These are phyloP conservation scores for Probaryconus sp. DNA, from an alignment of 1,140 invertebrate species.

Conservation along the genomic window DNA sequence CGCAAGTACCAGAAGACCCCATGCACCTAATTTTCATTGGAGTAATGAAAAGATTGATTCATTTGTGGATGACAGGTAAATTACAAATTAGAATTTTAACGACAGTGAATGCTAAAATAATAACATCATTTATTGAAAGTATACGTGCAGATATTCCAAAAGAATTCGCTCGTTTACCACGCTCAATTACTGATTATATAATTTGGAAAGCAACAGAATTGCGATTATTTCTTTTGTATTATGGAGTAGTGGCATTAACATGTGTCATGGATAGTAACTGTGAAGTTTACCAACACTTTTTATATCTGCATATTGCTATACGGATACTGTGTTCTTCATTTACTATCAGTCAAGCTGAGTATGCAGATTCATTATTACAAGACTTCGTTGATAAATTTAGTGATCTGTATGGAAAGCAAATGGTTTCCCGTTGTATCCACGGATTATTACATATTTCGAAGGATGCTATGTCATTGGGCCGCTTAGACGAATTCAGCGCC, in stretches of 20 bases:
- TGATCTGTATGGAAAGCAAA: too few relatives aligned
- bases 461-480: too few relatives aligned
- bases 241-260: too few relatives aligned
- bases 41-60: constrained; percentile 18
- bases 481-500: too few relatives aligned
- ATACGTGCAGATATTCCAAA: not conserved
- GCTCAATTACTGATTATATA: not conserved
- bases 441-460: too few relatives aligned
- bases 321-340: too few relatives aligned
- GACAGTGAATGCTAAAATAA: not conserved
- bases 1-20: constrained; percentile 20
- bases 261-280: too few relatives aligned
- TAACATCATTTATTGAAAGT: not conserved
- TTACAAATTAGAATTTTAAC: not conserved
- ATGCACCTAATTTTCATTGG: constrained; percentile 32
- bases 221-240: not conserved
- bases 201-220: not conserved
- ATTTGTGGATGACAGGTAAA: not conserved
- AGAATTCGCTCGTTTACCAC: not conserved
- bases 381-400: too few relatives aligned
- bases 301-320: too few relatives aligned
- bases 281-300: not conserved
- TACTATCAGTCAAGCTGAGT: too few relatives aligned
- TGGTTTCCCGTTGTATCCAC: too few relatives aligned
- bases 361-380: too few relatives aligned